A percentile compares a stretch with the other conserved stretches of the same genome.
phyloP scores from a whole-genome alignment of 2,888 invertebrate genomes.

The Dromius quadrimaculatus region DNA sequence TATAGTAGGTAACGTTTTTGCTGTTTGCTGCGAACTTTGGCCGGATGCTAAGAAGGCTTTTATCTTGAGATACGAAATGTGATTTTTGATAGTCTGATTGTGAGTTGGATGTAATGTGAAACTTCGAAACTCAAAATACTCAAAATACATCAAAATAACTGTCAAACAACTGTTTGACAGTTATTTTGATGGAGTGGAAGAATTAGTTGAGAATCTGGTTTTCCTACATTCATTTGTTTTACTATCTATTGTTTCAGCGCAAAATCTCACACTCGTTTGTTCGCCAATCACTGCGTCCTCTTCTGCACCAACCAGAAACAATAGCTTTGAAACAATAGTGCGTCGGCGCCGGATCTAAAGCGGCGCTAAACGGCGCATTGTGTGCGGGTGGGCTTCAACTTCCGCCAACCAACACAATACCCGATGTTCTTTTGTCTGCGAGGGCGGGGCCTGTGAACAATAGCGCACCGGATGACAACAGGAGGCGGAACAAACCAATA shows the following conservation, averaged over 20 bases:
- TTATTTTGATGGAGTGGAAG: too few species aligned
- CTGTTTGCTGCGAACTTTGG: background rate
- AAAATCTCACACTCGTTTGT: too few species aligned
- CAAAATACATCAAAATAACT: too few species aligned
- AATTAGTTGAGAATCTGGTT: too few species aligned
- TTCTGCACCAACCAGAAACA: slow-evolving; percentile 1
- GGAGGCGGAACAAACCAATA: background rate
- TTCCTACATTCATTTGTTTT: too few species aligned
- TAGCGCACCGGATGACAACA: slow-evolving; percentile 8
- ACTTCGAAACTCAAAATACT: too few species aligned
- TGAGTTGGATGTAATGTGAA: too few species aligned
- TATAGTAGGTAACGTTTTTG: background rate
- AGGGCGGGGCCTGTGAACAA: background rate
- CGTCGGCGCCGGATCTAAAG: background rate
- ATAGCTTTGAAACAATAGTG: background rate
- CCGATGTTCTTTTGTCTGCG: background rate
- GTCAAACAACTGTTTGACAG: too few species aligned
- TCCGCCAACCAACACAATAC: background rate
- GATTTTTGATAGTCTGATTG: too few species aligned
- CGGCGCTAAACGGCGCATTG: slow-evolving; percentile 15
- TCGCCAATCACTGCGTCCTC: background rate
- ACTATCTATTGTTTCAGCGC: too few species aligned
- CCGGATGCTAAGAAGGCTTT: background rate
- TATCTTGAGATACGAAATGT: background rate
- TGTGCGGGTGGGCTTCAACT: background rate